These are phyloP conservation scores for Brenthis ino DNA, from an alignment of 2,888 invertebrate species.

Conservation along the genomic window DNA sequence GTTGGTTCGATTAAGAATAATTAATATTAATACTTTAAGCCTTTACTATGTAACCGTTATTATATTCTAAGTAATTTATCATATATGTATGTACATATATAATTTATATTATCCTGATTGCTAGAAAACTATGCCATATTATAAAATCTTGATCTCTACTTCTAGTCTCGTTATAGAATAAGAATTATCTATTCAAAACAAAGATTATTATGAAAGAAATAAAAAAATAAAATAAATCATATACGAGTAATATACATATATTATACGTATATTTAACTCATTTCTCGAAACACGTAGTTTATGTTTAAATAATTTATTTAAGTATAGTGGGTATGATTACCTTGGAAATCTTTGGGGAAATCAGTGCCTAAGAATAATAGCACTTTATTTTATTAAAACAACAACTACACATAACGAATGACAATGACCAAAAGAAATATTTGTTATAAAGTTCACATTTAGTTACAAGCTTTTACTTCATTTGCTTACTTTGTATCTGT, in stretches of 20 bases:
- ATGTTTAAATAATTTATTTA: not conserved
- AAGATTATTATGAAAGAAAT: too few species aligned
- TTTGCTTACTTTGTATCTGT: too few species aligned
- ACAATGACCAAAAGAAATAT: not conserved
- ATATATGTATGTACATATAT: not conserved
- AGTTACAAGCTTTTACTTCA: too few species aligned
- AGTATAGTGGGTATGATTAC: not conserved
- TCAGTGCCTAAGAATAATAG: not conserved
- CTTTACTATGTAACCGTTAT: not conserved
- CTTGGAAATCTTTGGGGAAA: not conserved
- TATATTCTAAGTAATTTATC: slow-evolving; percentile 9
- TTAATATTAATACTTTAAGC: slow-evolving; percentile 5
- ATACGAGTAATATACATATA: not conserved
- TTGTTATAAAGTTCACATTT: too few species aligned
- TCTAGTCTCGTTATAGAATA: slow-evolving; percentile 27
- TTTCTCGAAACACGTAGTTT: not conserved
- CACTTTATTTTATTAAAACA: not conserved
- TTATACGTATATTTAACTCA: not conserved
- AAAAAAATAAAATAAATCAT: too few species aligned
- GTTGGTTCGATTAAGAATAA: not conserved
- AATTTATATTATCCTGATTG: slow-evolving; percentile 1
- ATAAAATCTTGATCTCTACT: slow-evolving; percentile 29
- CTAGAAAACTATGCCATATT: slow-evolving; percentile 6
- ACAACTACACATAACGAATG: not conserved
- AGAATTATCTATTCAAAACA: not conserved